Conservation (phyloP, 2,113 vertebrate genomes). For the Lamprologus sp. region DNA sequence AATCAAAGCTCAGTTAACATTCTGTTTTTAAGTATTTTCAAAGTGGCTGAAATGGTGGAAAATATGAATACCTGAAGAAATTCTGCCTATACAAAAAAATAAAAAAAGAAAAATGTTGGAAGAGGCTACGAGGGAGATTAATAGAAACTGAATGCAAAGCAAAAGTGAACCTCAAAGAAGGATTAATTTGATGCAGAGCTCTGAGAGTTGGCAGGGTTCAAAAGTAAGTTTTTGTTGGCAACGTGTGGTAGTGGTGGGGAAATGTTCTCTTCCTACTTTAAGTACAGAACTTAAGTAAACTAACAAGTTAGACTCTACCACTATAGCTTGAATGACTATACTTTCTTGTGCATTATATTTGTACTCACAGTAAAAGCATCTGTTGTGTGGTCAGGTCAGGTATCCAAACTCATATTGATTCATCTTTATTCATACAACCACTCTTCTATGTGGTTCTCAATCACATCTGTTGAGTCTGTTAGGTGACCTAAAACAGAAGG, state of each 20-base stretch:
- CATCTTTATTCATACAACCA: background rate
- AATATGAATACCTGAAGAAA: background rate
- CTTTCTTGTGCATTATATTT: background rate
- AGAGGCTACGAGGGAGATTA: background rate
- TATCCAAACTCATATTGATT: conserved; percentile 41
- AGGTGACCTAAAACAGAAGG: background rate
- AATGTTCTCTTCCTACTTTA: background rate
- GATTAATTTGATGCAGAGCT: background rate
- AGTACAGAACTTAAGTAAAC: background rate
- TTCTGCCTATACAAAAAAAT: background rate
- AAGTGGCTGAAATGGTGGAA: background rate
- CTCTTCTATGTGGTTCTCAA: background rate
- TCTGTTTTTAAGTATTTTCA: background rate
- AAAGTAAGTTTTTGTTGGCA: background rate
- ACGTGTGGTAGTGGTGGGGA: background rate
- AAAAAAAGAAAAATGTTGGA: background rate
- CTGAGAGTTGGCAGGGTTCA: background rate
- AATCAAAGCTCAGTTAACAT: background rate
- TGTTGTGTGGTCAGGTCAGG: conserved; percentile 28
- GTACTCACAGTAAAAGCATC: conserved; percentile 45
- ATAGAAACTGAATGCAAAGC: background rate
- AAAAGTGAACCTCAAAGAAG: background rate
- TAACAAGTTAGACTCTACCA: background rate
- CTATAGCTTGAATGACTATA: background rate
- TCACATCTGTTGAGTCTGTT: conserved; percentile 11